Base-by-base conservation (phyloP, 2,888 invertebrate species). In the Caradrina clavipalpis region DNA sequence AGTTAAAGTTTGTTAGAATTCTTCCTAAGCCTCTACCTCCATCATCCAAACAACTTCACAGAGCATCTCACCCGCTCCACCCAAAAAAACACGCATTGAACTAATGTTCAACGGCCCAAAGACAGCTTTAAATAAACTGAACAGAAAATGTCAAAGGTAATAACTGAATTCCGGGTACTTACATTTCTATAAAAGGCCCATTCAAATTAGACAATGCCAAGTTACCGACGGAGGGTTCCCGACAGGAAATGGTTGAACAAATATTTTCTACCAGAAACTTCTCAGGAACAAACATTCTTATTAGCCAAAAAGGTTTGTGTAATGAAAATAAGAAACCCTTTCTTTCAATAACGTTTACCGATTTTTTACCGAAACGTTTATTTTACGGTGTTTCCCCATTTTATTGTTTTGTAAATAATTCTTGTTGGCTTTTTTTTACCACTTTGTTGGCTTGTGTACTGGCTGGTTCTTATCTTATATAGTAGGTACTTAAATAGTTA, bases 241-340 rank as follows among this genome's bases (percentile, higher is more conserved):
- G 63, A 56, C 55, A 60, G 54, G 63, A 83, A 86, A 84, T 72
- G 70, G 73, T 69, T 69, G 65, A 84, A 83, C 79, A 81, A 79
- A 81, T 65, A 77, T 78, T 76, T 80, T 73, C 69, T 66, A 54
- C 56, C 50, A 58, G 58, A 60, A 70, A 73, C 59, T 67, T 78
- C 42, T 42, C 78, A 78, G 81, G 83, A 87, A 85, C 83, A 85
- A 83, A 81, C 75, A 80, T 65, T 84, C 83, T 86, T 90, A 89
- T 89, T 89, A 89, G 85, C 86, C 79, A 75, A 87, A 87, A 89
- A 79, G 85, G 84, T 81, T 81, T 79, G 68, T 76, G 78, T 84
- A 84, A 86, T 83, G 85, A 83, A 84, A 88, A 86, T 84, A 86
- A 80, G 72, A 83, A 82, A 55, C 82, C 87, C 84, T 86, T 87